Percentiles rank a stretch among this genome's conserved stretches.
Conservation (phyloP, 2,888 invertebrate species). For the Laspeyria flexula region DNA sequence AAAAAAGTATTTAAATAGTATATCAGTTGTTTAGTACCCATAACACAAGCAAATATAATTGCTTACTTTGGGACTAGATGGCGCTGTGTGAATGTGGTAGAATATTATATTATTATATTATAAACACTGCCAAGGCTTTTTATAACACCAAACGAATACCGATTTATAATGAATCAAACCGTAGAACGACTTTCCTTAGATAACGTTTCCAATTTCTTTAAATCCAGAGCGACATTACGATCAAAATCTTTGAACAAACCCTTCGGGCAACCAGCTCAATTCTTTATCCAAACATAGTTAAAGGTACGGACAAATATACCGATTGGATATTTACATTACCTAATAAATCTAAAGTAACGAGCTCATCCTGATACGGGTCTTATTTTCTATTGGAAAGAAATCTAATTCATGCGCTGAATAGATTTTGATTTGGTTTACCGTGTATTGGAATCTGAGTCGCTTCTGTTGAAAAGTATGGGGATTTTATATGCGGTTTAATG, state of each 20-base stretch:
- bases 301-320: constrained; percentile 60
- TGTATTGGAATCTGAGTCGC: too few species aligned
- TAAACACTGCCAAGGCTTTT: too few species aligned
- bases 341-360: constrained; percentile 69
- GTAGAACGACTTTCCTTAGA: not conserved
- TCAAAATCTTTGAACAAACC: constrained; percentile 47
- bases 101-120: too few species aligned
- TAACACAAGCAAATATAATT: too few species aligned
- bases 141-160: too few species aligned
- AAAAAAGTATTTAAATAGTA: too few species aligned
- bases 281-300: constrained; percentile 73
- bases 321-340: constrained; percentile 65
- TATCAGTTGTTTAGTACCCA: too few species aligned
- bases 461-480: not conserved
- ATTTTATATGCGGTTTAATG: too few species aligned
- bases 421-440: not conserved
- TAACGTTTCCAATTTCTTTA: not conserved
- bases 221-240: not conserved
- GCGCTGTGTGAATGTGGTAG: too few species aligned
- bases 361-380: constrained; percentile 54
- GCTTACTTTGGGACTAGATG: too few species aligned
- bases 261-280: constrained; percentile 55
- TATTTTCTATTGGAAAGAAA: not conserved
- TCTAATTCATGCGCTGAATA: not conserved
- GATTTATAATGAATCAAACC: too few species aligned